Base-by-base conservation (phyloP, 2,888 invertebrate species). In the Hirtodrosophila duncani region DNA sequence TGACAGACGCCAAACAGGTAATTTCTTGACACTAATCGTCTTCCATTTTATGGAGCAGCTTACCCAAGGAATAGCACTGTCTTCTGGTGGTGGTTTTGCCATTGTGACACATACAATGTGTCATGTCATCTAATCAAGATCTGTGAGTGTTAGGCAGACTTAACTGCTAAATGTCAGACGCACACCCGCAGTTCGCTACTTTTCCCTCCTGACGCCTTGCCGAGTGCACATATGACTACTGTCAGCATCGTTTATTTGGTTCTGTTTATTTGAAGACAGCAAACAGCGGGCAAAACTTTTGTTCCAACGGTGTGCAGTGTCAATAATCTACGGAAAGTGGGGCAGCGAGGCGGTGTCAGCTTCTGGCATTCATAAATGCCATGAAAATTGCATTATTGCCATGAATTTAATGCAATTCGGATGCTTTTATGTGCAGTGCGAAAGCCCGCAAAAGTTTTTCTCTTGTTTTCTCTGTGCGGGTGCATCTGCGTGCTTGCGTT, bases 91-190 rank as follows among this genome's bases (percentile, higher is more conserved):
- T n/a, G n/a, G n/a, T n/a, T n/a, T n/a, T n/a, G n/a, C n/a, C n/a
- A n/a, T n/a, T n/a, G 24, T 17, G 9, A 11, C n/a, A 21, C 3
- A 31, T 29, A 42, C 26, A 36, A 42, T 52, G 38, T 61, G 57
- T 52, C 72, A 43, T 10, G 55, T 68, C 36, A 58, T 58, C 61
- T 64, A 70, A 77, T 70, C 72, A 64, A 64, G 52, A 71, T 61
- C 57, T 61, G 34, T 30, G 39, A 53, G 52, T 56, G 51, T 67
- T 44, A 24, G 44, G 39, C 36, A 31, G 56, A 45, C 61, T 58
- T 70, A 70, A 67, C 56, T 55, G 60, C 49, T 75, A 44, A 30
- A 33, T 37, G 48, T 42, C 50, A 43, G 13, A 37, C 26, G 24
- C 18, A 18, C 44, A 27, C 36, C 4, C 13, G 29, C 36, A 37